Evolutionary conservation across 2,888 invertebrate genomes (phyloP).

Genomic region (Thelaira solivaga): DNA sequence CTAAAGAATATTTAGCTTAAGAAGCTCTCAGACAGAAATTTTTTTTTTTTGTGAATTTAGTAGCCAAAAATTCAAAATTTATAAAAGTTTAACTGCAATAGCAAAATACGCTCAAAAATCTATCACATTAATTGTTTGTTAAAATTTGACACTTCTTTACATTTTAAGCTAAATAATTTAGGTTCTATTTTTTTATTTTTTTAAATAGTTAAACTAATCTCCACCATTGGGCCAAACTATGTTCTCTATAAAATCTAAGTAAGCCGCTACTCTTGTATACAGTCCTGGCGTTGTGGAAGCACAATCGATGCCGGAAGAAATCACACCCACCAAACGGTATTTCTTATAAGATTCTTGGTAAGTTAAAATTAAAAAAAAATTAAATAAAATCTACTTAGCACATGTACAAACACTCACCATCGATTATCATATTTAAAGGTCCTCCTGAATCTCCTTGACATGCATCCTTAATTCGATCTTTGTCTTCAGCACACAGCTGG

Average conservation of each 20-base stretch:
- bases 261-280: conserved; percentile 72
- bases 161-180: no score
- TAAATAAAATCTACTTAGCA: neutral
- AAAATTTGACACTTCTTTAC: no score
- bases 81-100: no score
- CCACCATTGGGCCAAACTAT: conserved; percentile 70
- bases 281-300: conserved; percentile 71
- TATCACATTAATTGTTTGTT: no score
- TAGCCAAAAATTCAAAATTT: no score
- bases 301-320: conserved; percentile 73
- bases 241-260: conserved; percentile 73
- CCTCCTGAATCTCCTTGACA: conserved; percentile 75
- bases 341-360: conserved; percentile 47
- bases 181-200: no score
- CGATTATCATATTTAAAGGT: conserved; percentile 68
- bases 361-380: neutral
- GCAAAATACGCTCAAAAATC: no score
- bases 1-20: no score
- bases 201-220: conserved; percentile 36
- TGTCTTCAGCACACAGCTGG: conserved; percentile 69
- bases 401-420: conserved; percentile 44
- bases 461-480: conserved; percentile 66
- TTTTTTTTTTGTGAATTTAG: no score
- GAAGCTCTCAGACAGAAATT: no score
- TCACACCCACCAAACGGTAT: conserved; percentile 70